A percentile compares a stretch with the other conserved stretches of the same genome.
Conservation (phyloP, 2,888 invertebrate genomes). For the Sialis fuliginosa region DNA sequence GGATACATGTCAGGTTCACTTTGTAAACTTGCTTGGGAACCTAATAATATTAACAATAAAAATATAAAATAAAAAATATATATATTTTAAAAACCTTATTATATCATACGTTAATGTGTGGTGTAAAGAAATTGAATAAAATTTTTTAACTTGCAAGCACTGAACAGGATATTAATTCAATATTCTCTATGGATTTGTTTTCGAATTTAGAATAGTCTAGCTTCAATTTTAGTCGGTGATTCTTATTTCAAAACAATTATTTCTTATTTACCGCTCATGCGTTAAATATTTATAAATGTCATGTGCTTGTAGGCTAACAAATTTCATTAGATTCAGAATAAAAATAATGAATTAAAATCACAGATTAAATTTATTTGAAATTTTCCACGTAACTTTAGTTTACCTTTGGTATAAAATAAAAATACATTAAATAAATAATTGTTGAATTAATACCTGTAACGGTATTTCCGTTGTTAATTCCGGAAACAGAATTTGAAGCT, state of each 20-base stretch:
- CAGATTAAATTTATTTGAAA: no score
- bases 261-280: no score
- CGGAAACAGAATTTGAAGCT: not conserved
- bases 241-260: not conserved
- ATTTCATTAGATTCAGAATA: no score
- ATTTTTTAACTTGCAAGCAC: no score
- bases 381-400: no score
- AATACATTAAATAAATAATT: not conserved
- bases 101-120: not conserved
- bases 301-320: no score
- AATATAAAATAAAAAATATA: not conserved
- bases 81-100: not conserved
- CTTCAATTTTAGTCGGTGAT: not conserved
- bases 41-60: conserved; percentile 16
- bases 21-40: conserved; percentile 29
- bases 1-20: conserved; percentile 45
- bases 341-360: no score
- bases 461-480: conserved; percentile 2
- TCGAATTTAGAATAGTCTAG: no score
- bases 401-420: not conserved
- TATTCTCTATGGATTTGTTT: no score
- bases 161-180: no score
- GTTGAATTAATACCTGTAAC: not conserved
- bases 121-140: not conserved
- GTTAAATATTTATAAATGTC: no score